These are phyloP conservation scores for Sitta europaea DNA, from an alignment of 2,113 vertebrate genomes.

Conservation along the genomic window DNA sequence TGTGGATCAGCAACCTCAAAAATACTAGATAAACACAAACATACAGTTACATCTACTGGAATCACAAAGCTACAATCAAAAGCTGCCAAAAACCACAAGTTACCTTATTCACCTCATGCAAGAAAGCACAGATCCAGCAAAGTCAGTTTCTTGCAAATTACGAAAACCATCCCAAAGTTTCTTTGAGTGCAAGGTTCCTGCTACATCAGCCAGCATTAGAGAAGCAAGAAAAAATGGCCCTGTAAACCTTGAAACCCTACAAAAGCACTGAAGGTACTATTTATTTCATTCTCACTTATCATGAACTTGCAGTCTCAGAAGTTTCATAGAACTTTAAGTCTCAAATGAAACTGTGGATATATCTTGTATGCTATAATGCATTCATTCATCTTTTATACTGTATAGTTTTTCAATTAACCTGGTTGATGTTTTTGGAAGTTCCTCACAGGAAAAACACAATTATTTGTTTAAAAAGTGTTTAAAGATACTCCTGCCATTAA, in stretches of 20 bases:
- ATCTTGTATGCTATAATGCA: neutral
- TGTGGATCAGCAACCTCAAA: neutral
- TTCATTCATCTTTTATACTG: neutral
- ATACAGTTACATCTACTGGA: neutral
- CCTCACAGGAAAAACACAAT: neutral
- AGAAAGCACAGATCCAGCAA: neutral
- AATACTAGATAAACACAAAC: neutral
- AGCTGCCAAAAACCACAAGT: neutral
- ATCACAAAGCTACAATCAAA: neutral
- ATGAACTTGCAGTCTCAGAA: neutral
- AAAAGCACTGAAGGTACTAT: neutral
- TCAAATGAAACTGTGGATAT: neutral
- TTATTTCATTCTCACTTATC: neutral
- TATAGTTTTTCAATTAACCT: neutral
- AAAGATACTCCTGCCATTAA: neutral
- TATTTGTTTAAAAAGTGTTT: neutral
- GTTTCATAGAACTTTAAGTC: neutral
- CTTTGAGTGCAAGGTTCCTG: neutral
- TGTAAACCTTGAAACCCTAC: neutral
- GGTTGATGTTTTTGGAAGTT: neutral
- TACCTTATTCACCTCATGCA: neutral
- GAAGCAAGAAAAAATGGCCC: neutral
- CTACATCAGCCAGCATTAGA: neutral
- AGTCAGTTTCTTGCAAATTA: neutral
- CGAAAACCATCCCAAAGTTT: neutral